These are phyloP conservation scores for Psephotus haematonotus DNA, from an alignment of 2,113 vertebrate species.

Conservation along the genomic window DNA sequence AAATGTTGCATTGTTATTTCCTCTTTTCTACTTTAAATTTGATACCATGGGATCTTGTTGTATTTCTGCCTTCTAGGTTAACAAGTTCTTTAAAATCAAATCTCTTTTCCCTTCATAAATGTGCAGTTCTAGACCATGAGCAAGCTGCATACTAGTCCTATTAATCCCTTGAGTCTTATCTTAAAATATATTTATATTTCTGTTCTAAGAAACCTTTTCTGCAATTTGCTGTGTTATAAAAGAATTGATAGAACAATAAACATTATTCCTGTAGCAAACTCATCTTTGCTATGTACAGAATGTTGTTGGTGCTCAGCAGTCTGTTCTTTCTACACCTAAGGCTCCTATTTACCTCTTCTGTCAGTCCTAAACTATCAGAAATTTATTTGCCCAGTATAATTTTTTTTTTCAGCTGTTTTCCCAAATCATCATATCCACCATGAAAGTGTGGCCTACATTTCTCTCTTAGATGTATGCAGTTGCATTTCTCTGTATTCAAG, in stretches of 20 bases:
- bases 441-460: neutral
- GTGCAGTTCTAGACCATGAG: neutral
- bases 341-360: neutral
- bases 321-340: neutral
- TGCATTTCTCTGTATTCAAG: neutral
- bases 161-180: neutral
- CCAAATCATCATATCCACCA: neutral
- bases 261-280: neutral
- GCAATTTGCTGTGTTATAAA: neutral
- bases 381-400: neutral
- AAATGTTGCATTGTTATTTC: neutral
- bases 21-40: neutral
- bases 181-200: neutral
- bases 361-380: neutral
- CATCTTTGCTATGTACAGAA: neutral
- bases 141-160: neutral
- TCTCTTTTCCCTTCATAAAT: neutral
- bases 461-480: neutral
- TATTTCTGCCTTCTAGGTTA: neutral
- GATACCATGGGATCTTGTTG: rapidly evolving
- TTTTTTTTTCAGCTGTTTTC: neutral
- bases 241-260: neutral
- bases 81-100: neutral
- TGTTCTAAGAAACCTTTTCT: neutral
- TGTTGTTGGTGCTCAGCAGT: neutral